phyloP scores from a whole-genome alignment of 1,140 invertebrate species.

The Antheraea pernyi region DNA sequence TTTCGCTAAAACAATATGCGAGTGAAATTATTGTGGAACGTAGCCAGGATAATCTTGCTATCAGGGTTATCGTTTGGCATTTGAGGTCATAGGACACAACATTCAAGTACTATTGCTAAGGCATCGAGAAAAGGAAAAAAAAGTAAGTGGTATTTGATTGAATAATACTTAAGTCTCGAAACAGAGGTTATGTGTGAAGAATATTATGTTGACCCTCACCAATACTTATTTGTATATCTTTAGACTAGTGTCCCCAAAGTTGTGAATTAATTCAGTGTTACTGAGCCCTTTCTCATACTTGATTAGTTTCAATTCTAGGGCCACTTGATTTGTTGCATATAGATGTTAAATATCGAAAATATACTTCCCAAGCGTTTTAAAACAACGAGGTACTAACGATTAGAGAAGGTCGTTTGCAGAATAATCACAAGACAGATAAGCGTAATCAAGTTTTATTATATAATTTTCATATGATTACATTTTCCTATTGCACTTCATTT shows the following conservation, averaged over 20 bases:
- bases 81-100: conserved; percentile 20
- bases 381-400: neutral
- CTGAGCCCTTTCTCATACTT: no score
- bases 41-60: conserved; percentile 54
- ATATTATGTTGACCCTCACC: no score
- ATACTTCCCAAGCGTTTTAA: no score
- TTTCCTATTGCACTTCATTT: conserved; percentile 28
- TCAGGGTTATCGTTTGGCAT: conserved; percentile 55
- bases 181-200: no score
- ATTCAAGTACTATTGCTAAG: neutral
- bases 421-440: neutral
- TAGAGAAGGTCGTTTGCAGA: no score
- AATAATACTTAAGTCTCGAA: neutral
- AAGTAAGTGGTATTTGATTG: neutral
- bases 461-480: conserved; percentile 19
- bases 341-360: no score
- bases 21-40: conserved; percentile 66
- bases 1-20: conserved; percentile 39
- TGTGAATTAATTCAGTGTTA: no score
- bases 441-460: conserved; percentile 9
- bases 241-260: no score
- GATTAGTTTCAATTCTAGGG: no score
- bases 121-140: neutral
- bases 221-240: no score
- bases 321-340: no score